phyloP scores from a whole-genome alignment of 2,113 vertebrate species.

The Albula goreensis region DNA sequence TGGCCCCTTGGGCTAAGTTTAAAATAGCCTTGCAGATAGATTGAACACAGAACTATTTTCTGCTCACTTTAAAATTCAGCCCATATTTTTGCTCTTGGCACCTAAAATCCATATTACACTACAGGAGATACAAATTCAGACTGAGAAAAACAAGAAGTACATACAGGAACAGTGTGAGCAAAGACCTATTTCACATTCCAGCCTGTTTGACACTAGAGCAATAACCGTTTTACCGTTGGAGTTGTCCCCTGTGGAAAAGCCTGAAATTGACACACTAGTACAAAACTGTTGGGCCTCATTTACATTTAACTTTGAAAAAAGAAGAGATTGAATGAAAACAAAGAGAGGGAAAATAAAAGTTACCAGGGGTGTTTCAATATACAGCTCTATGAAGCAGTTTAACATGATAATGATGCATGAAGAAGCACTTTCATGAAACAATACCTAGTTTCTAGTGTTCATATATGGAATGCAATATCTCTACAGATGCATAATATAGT shows the following conservation, averaged over 20 bases:
- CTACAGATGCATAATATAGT: not conserved
- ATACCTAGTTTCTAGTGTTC: not conserved
- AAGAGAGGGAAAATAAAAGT: not conserved
- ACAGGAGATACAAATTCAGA: not conserved
- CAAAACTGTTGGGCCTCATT: too few relatives aligned
- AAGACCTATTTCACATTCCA: not conserved
- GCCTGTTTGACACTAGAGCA: not conserved
- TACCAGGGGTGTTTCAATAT: not conserved
- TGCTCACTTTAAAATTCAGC: not conserved
- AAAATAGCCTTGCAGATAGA: slow-evolving; percentile 5
- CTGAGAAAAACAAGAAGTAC: not conserved
- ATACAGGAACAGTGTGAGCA: not conserved
- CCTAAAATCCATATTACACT: not conserved
- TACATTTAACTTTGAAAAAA: too few relatives aligned
- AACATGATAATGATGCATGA: not conserved
- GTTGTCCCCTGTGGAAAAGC: not conserved
- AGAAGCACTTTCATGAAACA: not conserved
- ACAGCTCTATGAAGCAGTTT: not conserved
- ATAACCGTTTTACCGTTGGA: not conserved
- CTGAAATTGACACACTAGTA: not conserved
- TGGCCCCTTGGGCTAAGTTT: not conserved
- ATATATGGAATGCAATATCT: not conserved
- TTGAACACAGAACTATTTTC: slow-evolving; percentile 11
- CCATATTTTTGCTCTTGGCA: not conserved
- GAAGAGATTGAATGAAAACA: too few relatives aligned